Conservation (phyloP, 2,113 vertebrate genomes). For the Eira barbara region DNA sequence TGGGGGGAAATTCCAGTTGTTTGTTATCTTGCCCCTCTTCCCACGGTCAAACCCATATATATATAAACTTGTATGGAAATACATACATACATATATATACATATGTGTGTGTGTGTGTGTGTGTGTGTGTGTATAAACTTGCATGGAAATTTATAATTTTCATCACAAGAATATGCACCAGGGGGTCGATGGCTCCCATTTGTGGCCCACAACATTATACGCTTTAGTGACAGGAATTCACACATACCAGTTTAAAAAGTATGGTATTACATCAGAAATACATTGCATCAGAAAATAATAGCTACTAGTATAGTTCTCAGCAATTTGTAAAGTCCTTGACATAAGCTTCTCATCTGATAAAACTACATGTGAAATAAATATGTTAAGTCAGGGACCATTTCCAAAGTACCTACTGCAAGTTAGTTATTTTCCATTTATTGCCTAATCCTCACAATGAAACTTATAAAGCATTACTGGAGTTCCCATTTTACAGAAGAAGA, state of each 20-base stretch:
- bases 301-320: background rate
- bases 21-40: background rate
- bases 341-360: background rate
- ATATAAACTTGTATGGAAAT: background rate
- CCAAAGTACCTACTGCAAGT: background rate
- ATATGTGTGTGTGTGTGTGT: too few species aligned
- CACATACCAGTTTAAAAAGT: background rate
- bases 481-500: background rate
- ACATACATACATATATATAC: background rate
- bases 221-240: background rate
- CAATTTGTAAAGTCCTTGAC: background rate
- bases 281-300: background rate
- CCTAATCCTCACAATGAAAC: background rate
- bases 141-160: background rate
- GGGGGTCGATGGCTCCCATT: fast-evolving
- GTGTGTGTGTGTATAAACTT: background rate
- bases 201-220: background rate
- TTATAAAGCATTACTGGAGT: background rate
- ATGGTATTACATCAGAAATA: background rate
- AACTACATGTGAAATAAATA: background rate
- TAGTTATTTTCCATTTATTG: background rate
- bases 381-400: background rate
- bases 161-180: background rate
- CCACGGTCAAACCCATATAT: background rate
- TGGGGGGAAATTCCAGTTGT: background rate